phyloP scores from a whole-genome alignment of 2,113 vertebrate species.

The Phoenicopterus ruber region DNA sequence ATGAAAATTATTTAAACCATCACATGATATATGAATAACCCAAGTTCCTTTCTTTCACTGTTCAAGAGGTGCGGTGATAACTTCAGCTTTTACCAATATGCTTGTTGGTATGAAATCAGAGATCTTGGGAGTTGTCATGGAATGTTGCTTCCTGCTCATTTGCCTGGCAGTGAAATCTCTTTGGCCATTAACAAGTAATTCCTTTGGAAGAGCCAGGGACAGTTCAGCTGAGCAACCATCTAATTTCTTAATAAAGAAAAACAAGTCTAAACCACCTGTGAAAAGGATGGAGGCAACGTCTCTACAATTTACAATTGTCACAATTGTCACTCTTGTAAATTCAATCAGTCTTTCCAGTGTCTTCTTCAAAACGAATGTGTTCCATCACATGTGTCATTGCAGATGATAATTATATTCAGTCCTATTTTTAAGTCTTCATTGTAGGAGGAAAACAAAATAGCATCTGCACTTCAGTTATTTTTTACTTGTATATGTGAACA shows the following conservation, averaged over 20 bases:
- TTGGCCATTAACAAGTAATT: neutral
- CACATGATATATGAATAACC: neutral
- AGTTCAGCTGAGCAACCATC: neutral
- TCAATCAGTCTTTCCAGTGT: neutral
- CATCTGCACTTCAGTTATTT: neutral
- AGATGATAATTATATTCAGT: neutral
- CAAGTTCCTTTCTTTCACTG: neutral
- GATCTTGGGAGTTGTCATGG: neutral
- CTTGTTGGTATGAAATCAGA: neutral
- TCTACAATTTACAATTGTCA: neutral
- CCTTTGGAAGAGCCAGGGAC: neutral
- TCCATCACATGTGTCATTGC: neutral
- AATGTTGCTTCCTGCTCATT: neutral
- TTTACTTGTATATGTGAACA: neutral
- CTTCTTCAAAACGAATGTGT: neutral
- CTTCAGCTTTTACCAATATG: fast-evolving
- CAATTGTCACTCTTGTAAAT: neutral
- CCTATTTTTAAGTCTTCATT: conserved; percentile 1
- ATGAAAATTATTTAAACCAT: neutral
- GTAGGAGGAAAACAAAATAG: conserved; percentile 14
- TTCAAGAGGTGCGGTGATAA: neutral
- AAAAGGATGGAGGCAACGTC: neutral
- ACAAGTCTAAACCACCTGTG: neutral
- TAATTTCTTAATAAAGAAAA: neutral
- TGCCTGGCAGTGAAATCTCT: neutral